A percentile compares a stretch with the other conserved stretches of the same genome.
These are phyloP conservation scores for Spilogale gracilis DNA, from an alignment of 2,113 vertebrate species.

Conservation along the genomic window DNA sequence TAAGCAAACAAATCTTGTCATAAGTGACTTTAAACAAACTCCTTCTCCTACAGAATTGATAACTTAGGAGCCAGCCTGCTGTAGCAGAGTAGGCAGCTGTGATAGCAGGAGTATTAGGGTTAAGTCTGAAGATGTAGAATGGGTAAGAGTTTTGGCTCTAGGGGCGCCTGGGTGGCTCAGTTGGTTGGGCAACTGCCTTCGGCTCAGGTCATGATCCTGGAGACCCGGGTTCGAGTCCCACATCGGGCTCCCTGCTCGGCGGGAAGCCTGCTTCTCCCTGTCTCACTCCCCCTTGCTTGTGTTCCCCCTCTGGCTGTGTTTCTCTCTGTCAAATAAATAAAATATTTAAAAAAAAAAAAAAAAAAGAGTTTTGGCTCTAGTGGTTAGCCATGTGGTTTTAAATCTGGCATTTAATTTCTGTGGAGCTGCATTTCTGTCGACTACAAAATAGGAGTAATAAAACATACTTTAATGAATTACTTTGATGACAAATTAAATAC, in stretches of 20 bases:
- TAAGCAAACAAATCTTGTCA: neutral
- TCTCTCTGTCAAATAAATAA: too few relatives aligned
- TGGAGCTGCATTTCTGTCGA: neutral
- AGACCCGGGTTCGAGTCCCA: too few relatives aligned
- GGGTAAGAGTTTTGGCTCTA: neutral
- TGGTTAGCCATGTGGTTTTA: neutral
- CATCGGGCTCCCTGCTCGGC: too few relatives aligned
- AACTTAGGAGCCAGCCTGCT: constrained; percentile 8
- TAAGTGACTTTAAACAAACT: constrained; percentile 34
- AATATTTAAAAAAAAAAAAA: too few relatives aligned
- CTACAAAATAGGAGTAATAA: constrained; percentile 14
- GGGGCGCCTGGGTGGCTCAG: too few relatives aligned
- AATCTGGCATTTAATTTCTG: neutral
- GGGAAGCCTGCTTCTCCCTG: too few relatives aligned
- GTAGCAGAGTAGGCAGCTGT: neutral
- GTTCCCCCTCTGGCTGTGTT: too few relatives aligned
- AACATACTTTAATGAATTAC: constrained; percentile 38
- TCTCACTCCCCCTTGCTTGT: too few relatives aligned
- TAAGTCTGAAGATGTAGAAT: neutral
- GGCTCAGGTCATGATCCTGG: too few relatives aligned
- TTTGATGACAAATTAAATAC: constrained; percentile 9
- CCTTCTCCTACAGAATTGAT: neutral
- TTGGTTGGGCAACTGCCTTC: too few relatives aligned
- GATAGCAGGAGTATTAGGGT: neutral
- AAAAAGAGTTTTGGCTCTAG: neutral